Evolutionary conservation across 2,113 vertebrate genomes (phyloP).

Genomic region (Rhegmatorhina hoffmannsi): DNA sequence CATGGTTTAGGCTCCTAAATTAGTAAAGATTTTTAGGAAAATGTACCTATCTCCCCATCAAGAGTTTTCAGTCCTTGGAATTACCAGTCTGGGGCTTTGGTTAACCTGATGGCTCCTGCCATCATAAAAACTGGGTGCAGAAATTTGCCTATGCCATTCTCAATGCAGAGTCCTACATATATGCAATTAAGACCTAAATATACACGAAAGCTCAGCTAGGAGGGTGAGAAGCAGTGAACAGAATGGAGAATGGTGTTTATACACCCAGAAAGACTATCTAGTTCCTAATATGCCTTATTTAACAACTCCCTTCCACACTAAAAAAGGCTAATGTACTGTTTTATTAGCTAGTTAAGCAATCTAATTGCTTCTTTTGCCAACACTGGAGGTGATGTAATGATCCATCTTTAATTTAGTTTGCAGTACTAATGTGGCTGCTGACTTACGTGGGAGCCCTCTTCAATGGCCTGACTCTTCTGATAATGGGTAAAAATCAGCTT

Average conservation of each 20-base stretch:
- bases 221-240: not conserved
- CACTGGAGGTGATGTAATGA: slow-evolving; percentile 15
- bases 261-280: not conserved
- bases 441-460: slow-evolving; percentile 98
- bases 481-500: slow-evolving; percentile 86
- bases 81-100: not conserved
- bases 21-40: not conserved
- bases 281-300: not conserved
- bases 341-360: not conserved
- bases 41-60: not conserved
- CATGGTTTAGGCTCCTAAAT: not conserved
- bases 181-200: not conserved
- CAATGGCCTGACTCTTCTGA: slow-evolving; percentile 97
- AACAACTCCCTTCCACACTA: not conserved
- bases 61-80: not conserved
- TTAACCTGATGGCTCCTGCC: not conserved
- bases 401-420: slow-evolving; percentile 83
- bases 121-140: not conserved
- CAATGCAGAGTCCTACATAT: not conserved
- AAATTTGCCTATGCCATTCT: not conserved
- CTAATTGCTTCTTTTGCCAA: not conserved
- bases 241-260: not conserved
- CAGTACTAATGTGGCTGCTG: slow-evolving; percentile 99
- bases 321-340: not conserved
- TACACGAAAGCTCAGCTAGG: not conserved